These are phyloP conservation scores for Colostygia pectinataria DNA, from an alignment of 2,888 invertebrate genomes.

Conservation along the genomic window DNA sequence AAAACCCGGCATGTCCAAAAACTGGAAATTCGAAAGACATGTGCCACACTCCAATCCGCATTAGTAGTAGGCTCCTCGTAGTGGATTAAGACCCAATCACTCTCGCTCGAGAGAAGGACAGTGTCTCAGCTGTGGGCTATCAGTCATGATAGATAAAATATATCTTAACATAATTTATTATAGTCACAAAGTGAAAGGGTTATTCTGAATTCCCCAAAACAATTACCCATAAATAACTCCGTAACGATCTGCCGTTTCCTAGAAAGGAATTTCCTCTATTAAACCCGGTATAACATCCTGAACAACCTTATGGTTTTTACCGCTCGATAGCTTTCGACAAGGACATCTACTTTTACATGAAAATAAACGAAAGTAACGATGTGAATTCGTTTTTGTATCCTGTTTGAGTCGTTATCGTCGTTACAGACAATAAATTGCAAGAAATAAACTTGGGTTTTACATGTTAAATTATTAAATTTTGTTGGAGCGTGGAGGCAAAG, in stretches of 20 bases:
- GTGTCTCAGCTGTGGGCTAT: too few species aligned
- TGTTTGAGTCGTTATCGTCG: constrained; percentile 36
- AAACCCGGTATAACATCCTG: constrained; percentile 28
- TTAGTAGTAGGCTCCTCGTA: too few species aligned
- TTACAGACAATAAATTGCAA: constrained; percentile 20
- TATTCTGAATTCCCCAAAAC: constrained; percentile 16
- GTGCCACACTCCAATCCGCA: too few species aligned
- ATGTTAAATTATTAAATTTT: too few species aligned
- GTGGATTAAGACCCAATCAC: too few species aligned
- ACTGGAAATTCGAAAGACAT: too few species aligned
- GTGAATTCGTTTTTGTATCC: constrained; percentile 30
- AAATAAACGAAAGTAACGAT: constrained; percentile 31
- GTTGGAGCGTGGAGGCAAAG: too few species aligned
- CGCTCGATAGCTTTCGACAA: constrained; percentile 34
- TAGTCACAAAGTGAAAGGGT: constrained; percentile 21
- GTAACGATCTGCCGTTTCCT: constrained; percentile 21
- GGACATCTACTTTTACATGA: constrained; percentile 27
- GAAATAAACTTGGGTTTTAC: constrained; percentile 1
- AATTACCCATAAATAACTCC: constrained; percentile 5
- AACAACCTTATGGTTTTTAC: constrained; percentile 31
- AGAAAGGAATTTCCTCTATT: constrained; percentile 32
- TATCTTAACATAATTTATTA: constrained; percentile 4
- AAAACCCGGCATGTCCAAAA: too few species aligned
- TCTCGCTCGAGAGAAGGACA: too few species aligned
- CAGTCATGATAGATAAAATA: too few species aligned